Percentiles rank a stretch among this genome's conserved stretches.
Conservation (phyloP, 1,140 invertebrate species). For the Fopius arisanus region DNA sequence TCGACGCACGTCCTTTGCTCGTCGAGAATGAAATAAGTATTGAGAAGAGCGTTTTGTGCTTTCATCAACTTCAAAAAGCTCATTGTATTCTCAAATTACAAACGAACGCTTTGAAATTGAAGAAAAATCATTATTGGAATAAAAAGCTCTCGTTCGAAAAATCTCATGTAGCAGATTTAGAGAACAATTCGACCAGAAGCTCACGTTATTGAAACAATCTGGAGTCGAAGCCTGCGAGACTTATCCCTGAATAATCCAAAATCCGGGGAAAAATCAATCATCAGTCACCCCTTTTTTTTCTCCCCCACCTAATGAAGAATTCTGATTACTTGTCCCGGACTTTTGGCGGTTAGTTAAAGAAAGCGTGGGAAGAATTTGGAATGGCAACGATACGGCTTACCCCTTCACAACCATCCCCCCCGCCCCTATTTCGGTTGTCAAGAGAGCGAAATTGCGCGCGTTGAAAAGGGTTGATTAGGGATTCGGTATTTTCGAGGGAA, state of each 20-base stretch:
- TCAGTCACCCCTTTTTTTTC: slow-evolving; percentile 1
- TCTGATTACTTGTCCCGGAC: slow-evolving; percentile 23
- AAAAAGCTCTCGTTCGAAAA: too few relatives aligned
- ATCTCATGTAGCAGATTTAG: too few relatives aligned
- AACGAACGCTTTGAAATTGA: too few relatives aligned
- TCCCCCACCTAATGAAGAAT: slow-evolving; percentile 19
- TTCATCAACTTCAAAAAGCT: too few relatives aligned
- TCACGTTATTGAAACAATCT: too few relatives aligned
- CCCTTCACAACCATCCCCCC: background rate
- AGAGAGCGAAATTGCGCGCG: slow-evolving; percentile 57
- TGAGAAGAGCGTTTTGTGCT: too few relatives aligned
- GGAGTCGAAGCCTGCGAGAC: too few relatives aligned
- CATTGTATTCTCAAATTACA: too few relatives aligned
- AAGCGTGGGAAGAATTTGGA: slow-evolving; percentile 21
- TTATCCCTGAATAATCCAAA: background rate
- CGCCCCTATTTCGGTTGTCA: background rate
- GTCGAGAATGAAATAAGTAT: too few relatives aligned
- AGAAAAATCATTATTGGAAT: too few relatives aligned
- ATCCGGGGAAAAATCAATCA: background rate
- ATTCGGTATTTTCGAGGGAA: slow-evolving; percentile 42
- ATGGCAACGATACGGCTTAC: background rate
- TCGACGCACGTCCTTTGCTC: too few relatives aligned
- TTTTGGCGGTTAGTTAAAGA: slow-evolving; percentile 30
- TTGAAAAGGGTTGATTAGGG: slow-evolving; percentile 67
- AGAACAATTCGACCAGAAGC: too few relatives aligned